phyloP scores from a whole-genome alignment of 2,888 invertebrate species.

The Tiliacea citrago region DNA sequence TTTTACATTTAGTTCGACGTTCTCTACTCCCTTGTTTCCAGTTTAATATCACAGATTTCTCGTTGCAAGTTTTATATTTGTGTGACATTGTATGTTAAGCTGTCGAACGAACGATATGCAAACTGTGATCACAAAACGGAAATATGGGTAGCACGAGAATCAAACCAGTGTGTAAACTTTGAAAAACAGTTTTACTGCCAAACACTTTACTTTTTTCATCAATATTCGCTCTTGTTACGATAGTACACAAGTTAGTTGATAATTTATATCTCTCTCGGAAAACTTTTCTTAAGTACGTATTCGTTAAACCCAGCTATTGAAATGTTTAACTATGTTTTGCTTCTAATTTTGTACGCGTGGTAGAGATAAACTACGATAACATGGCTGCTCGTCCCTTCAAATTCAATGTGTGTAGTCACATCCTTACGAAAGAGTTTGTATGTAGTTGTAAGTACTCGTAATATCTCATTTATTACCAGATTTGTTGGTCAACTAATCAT shows the following conservation, averaged over 20 bases:
- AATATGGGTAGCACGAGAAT: background rate
- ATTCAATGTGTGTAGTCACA: too few species aligned
- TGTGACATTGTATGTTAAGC: background rate
- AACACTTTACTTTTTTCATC: background rate
- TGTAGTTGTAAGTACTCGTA: too few species aligned
- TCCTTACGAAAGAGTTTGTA: too few species aligned
- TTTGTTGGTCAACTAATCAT: too few species aligned
- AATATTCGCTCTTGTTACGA: background rate
- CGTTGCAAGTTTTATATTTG: constrained; percentile 10
- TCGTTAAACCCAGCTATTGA: too few species aligned
- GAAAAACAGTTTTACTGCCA: background rate
- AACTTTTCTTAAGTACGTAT: constrained; percentile 18
- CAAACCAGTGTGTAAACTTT: background rate
- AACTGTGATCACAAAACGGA: background rate
- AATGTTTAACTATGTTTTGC: constrained; percentile 23
- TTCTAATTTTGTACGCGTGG: background rate
- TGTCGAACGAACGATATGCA: background rate
- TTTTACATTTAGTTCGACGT: constrained; percentile 21
- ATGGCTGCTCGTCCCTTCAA: too few species aligned
- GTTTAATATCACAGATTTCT: constrained; percentile 15
- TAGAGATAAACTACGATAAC: too few species aligned
- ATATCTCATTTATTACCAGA: too few species aligned
- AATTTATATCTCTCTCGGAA: background rate
- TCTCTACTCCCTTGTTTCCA: constrained; percentile 28
- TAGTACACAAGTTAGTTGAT: background rate